These are phyloP conservation scores for Gavialis gangeticus DNA, from an alignment of 2,113 vertebrate species.

Conservation along the genomic window DNA sequence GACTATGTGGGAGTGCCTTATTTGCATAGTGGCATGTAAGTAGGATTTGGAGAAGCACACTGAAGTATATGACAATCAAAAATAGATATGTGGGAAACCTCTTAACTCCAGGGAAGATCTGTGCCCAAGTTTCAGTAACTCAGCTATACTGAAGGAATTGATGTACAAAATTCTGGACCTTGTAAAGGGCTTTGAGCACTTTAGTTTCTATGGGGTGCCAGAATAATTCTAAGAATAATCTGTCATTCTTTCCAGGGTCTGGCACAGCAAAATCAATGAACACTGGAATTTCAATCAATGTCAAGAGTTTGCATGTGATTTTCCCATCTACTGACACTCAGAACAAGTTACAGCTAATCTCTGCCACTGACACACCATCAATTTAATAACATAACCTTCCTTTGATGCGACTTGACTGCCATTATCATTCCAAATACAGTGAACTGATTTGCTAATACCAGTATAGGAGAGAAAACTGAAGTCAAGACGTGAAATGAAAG, in stretches of 20 bases:
- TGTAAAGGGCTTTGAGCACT: neutral
- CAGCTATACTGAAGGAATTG: conserved; percentile 27
- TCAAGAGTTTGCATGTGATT: conserved; percentile 59
- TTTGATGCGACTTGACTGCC: conserved; percentile 66
- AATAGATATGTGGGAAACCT: conserved; percentile 70
- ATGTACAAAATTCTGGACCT: conserved; percentile 5
- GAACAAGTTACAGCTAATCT: conserved; percentile 20
- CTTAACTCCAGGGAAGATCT: conserved; percentile 41
- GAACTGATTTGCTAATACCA: conserved; percentile 39
- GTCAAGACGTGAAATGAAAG: conserved; percentile 15
- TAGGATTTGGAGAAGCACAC: conserved; percentile 69
- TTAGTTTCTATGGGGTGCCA: neutral
- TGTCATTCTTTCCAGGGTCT: conserved; percentile 44
- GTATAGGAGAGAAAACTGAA: conserved; percentile 24
- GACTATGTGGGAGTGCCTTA: conserved; percentile 71
- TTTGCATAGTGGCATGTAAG: conserved; percentile 72
- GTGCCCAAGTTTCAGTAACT: conserved; percentile 15
- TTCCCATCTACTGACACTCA: conserved; percentile 60
- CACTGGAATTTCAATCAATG: conserved; percentile 63
- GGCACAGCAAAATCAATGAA: conserved; percentile 51
- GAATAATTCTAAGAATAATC: neutral
- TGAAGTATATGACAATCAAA: conserved; percentile 68
- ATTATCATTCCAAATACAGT: conserved; percentile 69
- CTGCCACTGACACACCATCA: conserved; percentile 39
- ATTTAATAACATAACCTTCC: conserved; percentile 58